A percentile compares a stretch with the other conserved stretches of the same genome.
phyloP scores from a whole-genome alignment of 2,113 vertebrate genomes.

The Vulpes vulpes region DNA sequence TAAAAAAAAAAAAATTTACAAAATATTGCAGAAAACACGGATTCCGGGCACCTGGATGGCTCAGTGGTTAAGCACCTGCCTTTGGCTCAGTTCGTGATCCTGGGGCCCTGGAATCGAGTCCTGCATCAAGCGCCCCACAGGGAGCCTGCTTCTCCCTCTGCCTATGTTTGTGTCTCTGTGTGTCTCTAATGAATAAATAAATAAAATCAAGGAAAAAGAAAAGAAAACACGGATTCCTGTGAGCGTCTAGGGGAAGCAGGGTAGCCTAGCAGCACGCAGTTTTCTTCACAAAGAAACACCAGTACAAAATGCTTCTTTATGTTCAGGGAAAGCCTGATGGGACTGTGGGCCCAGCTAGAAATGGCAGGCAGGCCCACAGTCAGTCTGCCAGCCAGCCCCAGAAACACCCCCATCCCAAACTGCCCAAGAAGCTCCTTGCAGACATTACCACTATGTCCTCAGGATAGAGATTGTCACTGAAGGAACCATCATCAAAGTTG shows the following conservation, averaged over 20 bases:
- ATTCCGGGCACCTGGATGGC: not conserved
- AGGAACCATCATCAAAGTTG: conserved; percentile 98
- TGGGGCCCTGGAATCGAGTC: too few species aligned
- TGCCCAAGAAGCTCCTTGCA: not conserved
- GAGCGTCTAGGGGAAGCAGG: not conserved
- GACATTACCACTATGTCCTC: conserved; percentile 96
- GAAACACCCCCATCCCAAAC: not conserved
- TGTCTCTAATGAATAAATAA: too few species aligned
- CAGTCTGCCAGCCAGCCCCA: not conserved
- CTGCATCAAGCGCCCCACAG: too few species aligned
- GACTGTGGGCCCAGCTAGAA: not conserved
- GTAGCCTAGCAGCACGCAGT: not conserved
- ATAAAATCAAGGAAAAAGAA: too few species aligned
- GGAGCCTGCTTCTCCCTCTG: too few species aligned
- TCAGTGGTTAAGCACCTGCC: too few species aligned
- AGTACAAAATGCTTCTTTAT: not conserved
- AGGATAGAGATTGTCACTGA: conserved; percentile 98
- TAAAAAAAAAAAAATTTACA: too few species aligned
- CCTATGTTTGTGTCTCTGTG: too few species aligned
- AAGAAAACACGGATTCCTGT: not conserved
- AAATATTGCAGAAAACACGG: not conserved
- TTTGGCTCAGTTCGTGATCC: too few species aligned
- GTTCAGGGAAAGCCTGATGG: not conserved
- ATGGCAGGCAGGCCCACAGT: not conserved
- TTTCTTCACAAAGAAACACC: not conserved